Evolutionary conservation across 1,140 invertebrate genomes (phyloP).

Genomic region (Lysiphlebus fabarum): DNA sequence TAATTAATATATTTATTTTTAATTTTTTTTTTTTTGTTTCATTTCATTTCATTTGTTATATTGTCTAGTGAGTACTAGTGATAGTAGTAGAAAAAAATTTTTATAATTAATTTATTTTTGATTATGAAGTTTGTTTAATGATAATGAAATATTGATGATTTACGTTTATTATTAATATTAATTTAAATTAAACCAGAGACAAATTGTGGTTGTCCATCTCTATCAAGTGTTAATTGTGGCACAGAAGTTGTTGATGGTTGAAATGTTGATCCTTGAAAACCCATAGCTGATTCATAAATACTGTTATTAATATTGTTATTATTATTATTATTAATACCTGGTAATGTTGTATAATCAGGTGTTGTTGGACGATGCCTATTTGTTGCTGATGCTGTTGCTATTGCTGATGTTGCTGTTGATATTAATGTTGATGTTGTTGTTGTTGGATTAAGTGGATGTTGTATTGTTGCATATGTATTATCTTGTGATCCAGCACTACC

Average conservation of each 20-base stretch:
- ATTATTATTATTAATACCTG: constrained; percentile 54
- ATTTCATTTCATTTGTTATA: too few species aligned
- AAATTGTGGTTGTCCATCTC: constrained; percentile 66
- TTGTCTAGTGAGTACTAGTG: too few species aligned
- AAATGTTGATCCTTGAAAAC: constrained; percentile 70
- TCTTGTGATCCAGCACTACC: constrained; percentile 61
- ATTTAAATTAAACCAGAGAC: constrained; percentile 68
- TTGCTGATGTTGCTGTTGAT: too few species aligned
- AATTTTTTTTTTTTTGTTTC: too few species aligned
- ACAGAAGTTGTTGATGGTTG: constrained; percentile 57
- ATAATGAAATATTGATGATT: neutral
- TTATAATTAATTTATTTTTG: too few species aligned
- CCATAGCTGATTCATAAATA: constrained; percentile 63
- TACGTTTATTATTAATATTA: neutral
- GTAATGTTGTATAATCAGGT: constrained; percentile 71
- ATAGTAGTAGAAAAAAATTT: neutral
- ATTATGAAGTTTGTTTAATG: too few species aligned
- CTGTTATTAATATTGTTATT: constrained; percentile 47
- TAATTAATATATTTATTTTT: too few species aligned
- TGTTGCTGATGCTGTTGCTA: constrained; percentile 55
- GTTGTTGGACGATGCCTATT: constrained; percentile 57
- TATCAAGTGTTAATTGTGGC: constrained; percentile 58
- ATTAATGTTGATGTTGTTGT: too few species aligned
- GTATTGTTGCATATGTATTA: constrained; percentile 85
- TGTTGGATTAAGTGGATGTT: constrained; percentile 50